Evolutionary conservation across 2,113 vertebrate species (phyloP).

Genomic region (Vireo altiloquus): DNA sequence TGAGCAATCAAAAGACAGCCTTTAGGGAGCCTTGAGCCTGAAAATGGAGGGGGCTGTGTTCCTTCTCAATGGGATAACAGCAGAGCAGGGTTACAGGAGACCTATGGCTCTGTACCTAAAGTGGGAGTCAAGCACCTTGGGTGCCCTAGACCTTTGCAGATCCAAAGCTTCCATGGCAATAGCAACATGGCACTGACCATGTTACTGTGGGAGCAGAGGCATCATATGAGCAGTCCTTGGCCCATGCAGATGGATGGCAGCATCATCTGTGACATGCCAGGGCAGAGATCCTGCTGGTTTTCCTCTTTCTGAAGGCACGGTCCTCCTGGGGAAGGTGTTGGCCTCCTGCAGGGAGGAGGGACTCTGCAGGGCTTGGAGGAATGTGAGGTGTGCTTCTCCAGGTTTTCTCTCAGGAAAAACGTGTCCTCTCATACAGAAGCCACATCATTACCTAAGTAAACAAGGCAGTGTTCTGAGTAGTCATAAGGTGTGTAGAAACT

Average conservation of each 20-base stretch:
- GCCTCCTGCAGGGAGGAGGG: background rate
- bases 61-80: background rate
- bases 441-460: background rate
- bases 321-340: background rate
- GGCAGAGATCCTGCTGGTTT: background rate
- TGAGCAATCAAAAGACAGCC: accelerated
- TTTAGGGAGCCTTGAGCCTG: background rate
- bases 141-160: background rate
- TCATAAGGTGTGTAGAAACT: background rate
- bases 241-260: background rate
- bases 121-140: background rate
- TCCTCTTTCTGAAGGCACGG: background rate
- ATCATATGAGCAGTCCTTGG: background rate
- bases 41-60: accelerated
- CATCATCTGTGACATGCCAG: background rate
- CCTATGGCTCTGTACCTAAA: background rate
- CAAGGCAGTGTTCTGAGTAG: background rate
- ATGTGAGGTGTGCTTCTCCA: background rate
- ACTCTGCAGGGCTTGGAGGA: background rate
- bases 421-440: background rate
- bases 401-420: background rate
- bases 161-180: background rate
- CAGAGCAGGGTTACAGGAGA: background rate
- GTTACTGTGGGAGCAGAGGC: background rate
- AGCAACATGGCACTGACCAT: background rate